phyloP scores from a whole-genome alignment of 2,113 vertebrate species.

The Clarias magur region DNA sequence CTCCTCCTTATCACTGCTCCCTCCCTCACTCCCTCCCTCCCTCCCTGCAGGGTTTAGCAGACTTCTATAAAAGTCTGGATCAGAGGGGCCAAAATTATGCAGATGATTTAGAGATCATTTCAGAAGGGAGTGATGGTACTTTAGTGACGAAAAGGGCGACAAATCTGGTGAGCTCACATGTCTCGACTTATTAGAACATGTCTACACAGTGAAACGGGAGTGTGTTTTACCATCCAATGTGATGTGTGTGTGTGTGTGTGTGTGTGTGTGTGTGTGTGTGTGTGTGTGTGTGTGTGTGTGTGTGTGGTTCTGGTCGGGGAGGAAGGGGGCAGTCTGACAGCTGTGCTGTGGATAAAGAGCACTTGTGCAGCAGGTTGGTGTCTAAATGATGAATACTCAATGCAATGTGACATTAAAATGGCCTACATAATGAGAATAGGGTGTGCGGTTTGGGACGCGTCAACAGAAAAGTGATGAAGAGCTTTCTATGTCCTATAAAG shows the following conservation, averaged over 20 bases:
- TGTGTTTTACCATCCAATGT: neutral
- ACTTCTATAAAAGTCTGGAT: neutral
- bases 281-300: too few species aligned
- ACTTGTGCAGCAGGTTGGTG: neutral
- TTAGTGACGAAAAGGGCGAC: neutral
- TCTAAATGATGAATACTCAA: slow-evolving; percentile 9
- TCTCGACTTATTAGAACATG: neutral
- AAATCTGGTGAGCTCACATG: neutral
- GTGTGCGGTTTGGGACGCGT: neutral
- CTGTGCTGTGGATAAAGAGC: neutral
- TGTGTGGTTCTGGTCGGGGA: too few species aligned
- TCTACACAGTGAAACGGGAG: neutral
- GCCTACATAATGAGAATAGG: neutral
- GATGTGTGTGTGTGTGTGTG: neutral
- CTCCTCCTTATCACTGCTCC: neutral
- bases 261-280: too few species aligned
- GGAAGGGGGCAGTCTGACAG: neutral
- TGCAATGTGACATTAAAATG: neutral
- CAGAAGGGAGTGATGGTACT: neutral
- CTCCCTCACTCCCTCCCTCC: neutral
- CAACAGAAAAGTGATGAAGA: neutral
- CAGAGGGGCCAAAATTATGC: neutral
- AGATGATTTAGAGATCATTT: neutral
- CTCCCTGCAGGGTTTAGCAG: neutral
- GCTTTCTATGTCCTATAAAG: neutral